phyloP scores from a whole-genome alignment of 92 coral and sea anemone genomes.

The Phymanthus crucifer region DNA sequence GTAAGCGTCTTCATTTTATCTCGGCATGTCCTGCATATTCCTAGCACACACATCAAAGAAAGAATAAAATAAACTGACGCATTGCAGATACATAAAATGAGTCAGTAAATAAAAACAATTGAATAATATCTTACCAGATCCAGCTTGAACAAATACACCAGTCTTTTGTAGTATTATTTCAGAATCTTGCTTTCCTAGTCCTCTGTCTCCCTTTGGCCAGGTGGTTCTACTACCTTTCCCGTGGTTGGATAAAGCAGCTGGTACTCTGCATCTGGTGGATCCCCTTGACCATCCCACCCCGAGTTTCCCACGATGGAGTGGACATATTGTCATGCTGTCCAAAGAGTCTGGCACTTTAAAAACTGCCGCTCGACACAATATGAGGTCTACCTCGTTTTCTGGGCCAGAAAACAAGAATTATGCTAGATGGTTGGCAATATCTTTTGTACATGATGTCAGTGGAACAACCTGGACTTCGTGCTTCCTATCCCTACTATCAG shows the following conservation, averaged over 20 bases:
- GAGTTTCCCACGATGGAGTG: slow-evolving; percentile 54
- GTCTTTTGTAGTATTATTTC: slow-evolving; percentile 38
- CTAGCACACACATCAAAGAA: too few relatives aligned
- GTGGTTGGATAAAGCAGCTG: slow-evolving; percentile 40
- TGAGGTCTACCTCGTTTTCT: neutral
- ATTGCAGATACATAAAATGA: too few relatives aligned
- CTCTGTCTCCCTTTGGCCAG: slow-evolving; percentile 70
- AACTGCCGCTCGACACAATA: neutral
- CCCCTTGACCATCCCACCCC: slow-evolving; percentile 61
- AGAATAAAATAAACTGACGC: too few relatives aligned
- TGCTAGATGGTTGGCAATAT: neutral
- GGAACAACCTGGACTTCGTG: neutral
- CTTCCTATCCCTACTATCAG: neutral
- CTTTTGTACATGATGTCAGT: neutral
- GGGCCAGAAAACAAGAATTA: neutral
- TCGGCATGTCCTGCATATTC: too few relatives aligned
- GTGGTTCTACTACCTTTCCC: slow-evolving; percentile 49
- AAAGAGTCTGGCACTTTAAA: too few relatives aligned
- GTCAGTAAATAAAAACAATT: too few relatives aligned
- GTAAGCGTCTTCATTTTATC: too few relatives aligned
- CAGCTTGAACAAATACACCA: slow-evolving; percentile 56
- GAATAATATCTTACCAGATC: slow-evolving; percentile 59
- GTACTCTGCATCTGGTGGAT: slow-evolving; percentile 58
- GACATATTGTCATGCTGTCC: slow-evolving; percentile 70
- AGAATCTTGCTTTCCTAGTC: slow-evolving; percentile 43